phyloP scores from a whole-genome alignment of 2,888 invertebrate species.

The Deilephila elpenor region DNA sequence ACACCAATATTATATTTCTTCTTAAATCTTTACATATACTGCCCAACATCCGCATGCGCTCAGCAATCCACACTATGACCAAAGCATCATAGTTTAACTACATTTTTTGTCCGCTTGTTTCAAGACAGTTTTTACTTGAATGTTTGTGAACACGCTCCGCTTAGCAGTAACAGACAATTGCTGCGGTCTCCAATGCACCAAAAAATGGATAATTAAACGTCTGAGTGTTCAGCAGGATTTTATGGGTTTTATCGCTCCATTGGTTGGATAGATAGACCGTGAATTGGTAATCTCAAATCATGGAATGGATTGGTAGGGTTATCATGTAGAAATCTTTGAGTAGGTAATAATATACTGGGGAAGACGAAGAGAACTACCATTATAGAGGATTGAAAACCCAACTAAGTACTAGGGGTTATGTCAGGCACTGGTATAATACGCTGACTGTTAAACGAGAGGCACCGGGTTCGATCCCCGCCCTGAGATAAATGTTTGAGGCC shows the following conservation, averaged over 20 bases:
- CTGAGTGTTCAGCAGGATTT: neutral
- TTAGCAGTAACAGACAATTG: slow-evolving; percentile 41
- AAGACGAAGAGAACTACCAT: too few relatives aligned
- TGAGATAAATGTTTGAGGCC: too few relatives aligned
- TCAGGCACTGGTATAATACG: too few relatives aligned
- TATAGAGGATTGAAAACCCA: too few relatives aligned
- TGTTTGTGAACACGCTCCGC: slow-evolving; percentile 51
- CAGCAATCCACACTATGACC: slow-evolving; percentile 41
- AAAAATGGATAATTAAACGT: slow-evolving; percentile 12
- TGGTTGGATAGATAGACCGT: neutral
- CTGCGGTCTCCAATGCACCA: neutral
- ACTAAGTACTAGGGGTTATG: too few relatives aligned
- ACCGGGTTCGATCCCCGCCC: too few relatives aligned
- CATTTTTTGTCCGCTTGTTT: slow-evolving; percentile 35
- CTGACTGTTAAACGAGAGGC: too few relatives aligned
- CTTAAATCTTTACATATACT: slow-evolving; percentile 35
- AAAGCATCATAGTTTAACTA: slow-evolving; percentile 38
- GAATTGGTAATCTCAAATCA: neutral
- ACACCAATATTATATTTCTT: neutral
- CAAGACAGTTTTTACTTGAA: slow-evolving; percentile 42
- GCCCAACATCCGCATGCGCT: slow-evolving; percentile 41
- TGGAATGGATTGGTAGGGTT: neutral
- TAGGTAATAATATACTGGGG: too few relatives aligned
- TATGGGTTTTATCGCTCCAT: neutral
- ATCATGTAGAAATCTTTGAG: neutral